phyloP scores from a whole-genome alignment of 2,888 invertebrate species.

The Pimpla rufipes region DNA sequence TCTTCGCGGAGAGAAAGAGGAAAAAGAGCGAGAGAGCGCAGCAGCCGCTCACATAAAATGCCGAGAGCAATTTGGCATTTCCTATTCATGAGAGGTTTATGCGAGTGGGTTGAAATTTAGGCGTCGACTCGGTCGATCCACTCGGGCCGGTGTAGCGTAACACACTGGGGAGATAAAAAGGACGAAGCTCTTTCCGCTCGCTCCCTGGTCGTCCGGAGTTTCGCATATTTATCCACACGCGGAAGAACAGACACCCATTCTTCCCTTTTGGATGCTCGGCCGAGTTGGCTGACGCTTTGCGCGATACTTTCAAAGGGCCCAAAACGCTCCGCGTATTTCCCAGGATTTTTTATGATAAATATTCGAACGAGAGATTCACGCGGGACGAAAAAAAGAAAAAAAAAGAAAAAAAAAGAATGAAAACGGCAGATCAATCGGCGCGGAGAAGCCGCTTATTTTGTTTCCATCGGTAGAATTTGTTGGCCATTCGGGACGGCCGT shows the following conservation, averaged over 20 bases:
- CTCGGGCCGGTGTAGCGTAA: conserved; percentile 62
- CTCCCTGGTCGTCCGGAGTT: conserved; percentile 11
- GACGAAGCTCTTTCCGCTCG: conserved; percentile 32
- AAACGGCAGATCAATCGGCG: conserved; percentile 7
- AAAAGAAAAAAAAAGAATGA: not conserved
- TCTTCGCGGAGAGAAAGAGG: conserved; percentile 29
- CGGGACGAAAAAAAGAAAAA: no score
- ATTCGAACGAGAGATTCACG: not conserved
- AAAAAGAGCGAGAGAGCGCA: conserved; percentile 8
- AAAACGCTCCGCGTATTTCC: not conserved
- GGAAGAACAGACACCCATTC: conserved; percentile 14
- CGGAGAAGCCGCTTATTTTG: not conserved
- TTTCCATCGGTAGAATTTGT: conserved; percentile 10
- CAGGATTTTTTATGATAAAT: conserved; percentile 7
- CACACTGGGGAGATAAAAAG: conserved; percentile 55
- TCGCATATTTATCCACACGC: conserved; percentile 43
- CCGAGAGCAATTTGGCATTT: conserved; percentile 68
- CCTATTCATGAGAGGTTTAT: conserved; percentile 70
- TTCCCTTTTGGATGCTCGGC: not conserved
- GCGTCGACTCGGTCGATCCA: conserved; percentile 57
- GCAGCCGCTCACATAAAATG: conserved; percentile 56
- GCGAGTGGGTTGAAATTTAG: conserved; percentile 67
- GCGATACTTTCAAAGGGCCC: not conserved
- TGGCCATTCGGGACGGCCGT: not conserved
- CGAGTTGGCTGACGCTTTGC: not conserved